Evolutionary conservation across 2,888 invertebrate species (phyloP), one percentile per base, ranked within the genome.

Genomic region (Xestia sexstrigata): DNA sequence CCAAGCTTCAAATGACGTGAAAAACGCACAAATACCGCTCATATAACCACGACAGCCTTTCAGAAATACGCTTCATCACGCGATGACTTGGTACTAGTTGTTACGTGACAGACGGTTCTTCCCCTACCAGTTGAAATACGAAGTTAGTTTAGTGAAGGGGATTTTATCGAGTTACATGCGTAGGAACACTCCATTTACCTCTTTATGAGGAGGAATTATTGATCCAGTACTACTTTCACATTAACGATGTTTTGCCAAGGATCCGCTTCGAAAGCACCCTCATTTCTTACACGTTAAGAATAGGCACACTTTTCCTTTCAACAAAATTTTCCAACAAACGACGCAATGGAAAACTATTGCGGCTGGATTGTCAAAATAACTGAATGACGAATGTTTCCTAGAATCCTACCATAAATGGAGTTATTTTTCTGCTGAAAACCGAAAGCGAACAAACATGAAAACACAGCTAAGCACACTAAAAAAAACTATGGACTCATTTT

Each of bases 81-180:
- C 78, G 20, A 58, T 81, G 83, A 81, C 83, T 83, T 15, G 83
- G 13, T 2, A 60, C 82, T 82, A 78, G 62, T 68, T 49, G 39
- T 78, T 9, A 78, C 81, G 68, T 83, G 83, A 83, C 63, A 63
- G 13, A 30, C 83, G 49, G 67, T 71, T 81, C 83, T 58, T 71
- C 68, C 80, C 79, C 71, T 58, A 63, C 26, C n/a, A 45, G 39
- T 15, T 30, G 30, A 75, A 62, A 55, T 45, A 74, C 42, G 49
- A 70, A 66, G 70, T 77, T 47, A 45, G 47, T 42, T 76, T 58
- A 70, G 45, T 71, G 71, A 63, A 63, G 71, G 62, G 62, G 15
- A 78, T 71, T 62, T 71, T 26, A 83, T 83, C 68, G 55, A 78
- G 67, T 83, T 49, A 68, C 70, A 70, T 70, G 82, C 66, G 62